Evolutionary conservation across 2,113 vertebrate species (phyloP).

Genomic region (Jacana jacana): DNA sequence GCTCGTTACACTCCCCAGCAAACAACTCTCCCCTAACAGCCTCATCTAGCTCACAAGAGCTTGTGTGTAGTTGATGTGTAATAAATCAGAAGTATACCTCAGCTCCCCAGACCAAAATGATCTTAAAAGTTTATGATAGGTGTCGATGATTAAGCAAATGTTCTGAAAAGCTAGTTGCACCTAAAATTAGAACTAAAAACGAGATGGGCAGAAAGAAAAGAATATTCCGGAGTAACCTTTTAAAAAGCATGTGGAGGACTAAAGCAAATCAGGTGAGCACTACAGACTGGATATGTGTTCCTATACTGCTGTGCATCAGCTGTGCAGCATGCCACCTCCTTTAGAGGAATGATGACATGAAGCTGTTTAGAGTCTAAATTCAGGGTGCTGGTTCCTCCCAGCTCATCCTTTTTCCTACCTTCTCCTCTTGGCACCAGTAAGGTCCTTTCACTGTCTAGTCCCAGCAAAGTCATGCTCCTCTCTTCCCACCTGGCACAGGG

Average conservation of each 20-base stretch:
- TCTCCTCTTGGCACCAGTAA: not conserved
- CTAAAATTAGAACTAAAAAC: not conserved
- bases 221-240: not conserved
- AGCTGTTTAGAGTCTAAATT: not conserved
- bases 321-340: not conserved
- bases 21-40: not conserved
- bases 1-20: not conserved
- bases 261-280: not conserved
- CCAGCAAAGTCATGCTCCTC: not conserved
- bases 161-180: not conserved
- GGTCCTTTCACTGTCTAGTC: not conserved
- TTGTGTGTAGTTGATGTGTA: not conserved
- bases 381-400: not conserved
- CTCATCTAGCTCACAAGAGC: not conserved
- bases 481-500: not conserved
- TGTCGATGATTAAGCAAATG: not conserved
- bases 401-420: not conserved
- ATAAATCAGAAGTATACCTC: not conserved
- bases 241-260: not conserved
- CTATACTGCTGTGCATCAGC: not conserved
- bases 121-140: not conserved
- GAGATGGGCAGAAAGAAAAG: not conserved
- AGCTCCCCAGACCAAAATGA: not conserved
- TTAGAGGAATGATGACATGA: not conserved
- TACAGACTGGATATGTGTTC: not conserved